A percentile compares a stretch with the other conserved stretches of the same genome.
phyloP scores from a whole-genome alignment of 1,140 invertebrate species.

The Papilio aristodemus region DNA sequence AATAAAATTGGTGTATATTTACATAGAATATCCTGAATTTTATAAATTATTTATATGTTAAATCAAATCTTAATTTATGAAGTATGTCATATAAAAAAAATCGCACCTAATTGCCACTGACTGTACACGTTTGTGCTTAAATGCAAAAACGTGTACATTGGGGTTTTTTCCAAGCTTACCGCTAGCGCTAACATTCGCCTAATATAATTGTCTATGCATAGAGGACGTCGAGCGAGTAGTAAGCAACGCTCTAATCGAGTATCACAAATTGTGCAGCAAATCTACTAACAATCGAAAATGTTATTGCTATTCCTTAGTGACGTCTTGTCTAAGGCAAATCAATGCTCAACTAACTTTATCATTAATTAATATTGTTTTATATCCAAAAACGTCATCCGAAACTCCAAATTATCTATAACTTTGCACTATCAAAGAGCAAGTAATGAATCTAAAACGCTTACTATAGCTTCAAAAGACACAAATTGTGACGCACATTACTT shows the following conservation, averaged over 20 bases:
- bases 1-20: neutral
- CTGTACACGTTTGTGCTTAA: neutral
- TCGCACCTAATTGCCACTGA: neutral
- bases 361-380: constrained; percentile 36
- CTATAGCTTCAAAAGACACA: constrained; percentile 58
- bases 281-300: constrained; percentile 65
- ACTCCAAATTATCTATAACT: constrained; percentile 40
- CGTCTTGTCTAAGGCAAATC: constrained; percentile 73
- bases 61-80: no score
- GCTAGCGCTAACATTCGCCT: constrained; percentile 64
- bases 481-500: constrained; percentile 49
- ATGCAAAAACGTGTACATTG: constrained; percentile 43
- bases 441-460: constrained; percentile 49
- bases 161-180: constrained; percentile 72
- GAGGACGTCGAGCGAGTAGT: constrained; percentile 72
- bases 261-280: constrained; percentile 74
- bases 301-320: constrained; percentile 75
- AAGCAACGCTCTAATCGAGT: constrained; percentile 70
- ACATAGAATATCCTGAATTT: neutral
- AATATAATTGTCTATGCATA: constrained; percentile 76
- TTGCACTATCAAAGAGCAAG: constrained; percentile 40
- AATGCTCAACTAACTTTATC: constrained; percentile 42
- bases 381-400: constrained; percentile 46
- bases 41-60: no score
- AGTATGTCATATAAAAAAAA: neutral